A percentile compares a stretch with the other conserved stretches of the same genome.
These are phyloP conservation scores for Dynastes grantii DNA, from an alignment of 2,888 invertebrate species.

Conservation along the genomic window DNA sequence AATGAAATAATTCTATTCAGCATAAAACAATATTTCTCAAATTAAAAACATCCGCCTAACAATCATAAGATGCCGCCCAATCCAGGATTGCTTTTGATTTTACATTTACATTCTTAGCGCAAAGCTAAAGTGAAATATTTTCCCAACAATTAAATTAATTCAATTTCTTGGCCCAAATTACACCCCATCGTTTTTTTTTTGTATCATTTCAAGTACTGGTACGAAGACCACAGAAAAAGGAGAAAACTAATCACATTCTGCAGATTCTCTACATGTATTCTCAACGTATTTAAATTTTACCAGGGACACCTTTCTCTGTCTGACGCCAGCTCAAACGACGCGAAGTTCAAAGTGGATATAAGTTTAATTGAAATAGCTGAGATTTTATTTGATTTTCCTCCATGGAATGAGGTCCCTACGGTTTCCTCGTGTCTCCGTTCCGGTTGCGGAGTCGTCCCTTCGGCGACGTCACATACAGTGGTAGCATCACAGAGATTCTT, in stretches of 20 bases:
- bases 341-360: constrained; percentile 23
- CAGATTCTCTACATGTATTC: not conserved
- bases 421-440: not conserved
- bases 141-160: too few relatives aligned
- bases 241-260: constrained; percentile 5
- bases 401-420: constrained; percentile 6
- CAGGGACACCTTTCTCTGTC: not conserved
- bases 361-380: constrained; percentile 40
- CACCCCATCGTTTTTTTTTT: too few relatives aligned
- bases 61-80: too few relatives aligned
- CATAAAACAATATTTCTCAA: too few relatives aligned
- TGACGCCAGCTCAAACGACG: not conserved
- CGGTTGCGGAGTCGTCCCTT: not conserved
- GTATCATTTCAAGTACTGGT: too few relatives aligned
- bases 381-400: constrained; percentile 39
- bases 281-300: constrained; percentile 12
- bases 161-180: too few relatives aligned
- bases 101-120: too few relatives aligned
- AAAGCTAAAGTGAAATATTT: too few relatives aligned
- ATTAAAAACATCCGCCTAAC: too few relatives aligned
- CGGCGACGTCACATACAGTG: not conserved
- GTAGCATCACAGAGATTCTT: constrained; percentile 20
- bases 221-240: not conserved
- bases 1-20: too few relatives aligned
- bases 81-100: too few relatives aligned